Base-by-base conservation (phyloP, 2,113 vertebrate species). In the Neotoma lepida region DNA sequence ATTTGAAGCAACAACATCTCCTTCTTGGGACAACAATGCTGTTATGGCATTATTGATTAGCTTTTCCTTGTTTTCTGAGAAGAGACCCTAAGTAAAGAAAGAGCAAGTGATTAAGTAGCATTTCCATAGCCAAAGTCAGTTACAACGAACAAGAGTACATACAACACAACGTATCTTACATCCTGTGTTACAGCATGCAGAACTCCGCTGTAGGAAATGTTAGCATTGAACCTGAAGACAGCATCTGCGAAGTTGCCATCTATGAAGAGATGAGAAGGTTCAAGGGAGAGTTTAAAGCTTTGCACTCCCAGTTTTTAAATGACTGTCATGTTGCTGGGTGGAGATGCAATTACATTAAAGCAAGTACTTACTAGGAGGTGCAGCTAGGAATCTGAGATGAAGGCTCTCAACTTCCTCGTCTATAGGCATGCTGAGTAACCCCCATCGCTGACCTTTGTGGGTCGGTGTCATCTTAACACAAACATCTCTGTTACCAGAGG, bases 31-130 rank as follows among this genome's bases (percentile, higher is more conserved):
- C 15, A 99, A 96, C 54, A 99, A 98, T 44, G 99, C 99, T 94
- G 99, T 99, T 97, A 99, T 99, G 93, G 99, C 99, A 91, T 99
- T 99, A 98, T 99, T 99, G 96, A 99, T 99, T 97, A 99, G 98
- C 96, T 99, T 99, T 98, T 99, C 99, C 98, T 99, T 99, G 98
- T 99, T 99, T 98, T 99, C 99, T 14, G 99, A 99, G 98, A 99
- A 99, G 44, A 99, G 98, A 91, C 99, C 99, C 99, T 99, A 93
- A 76, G 86, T 73, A 56, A 95, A 97, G 84, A 24, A 96, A 94
- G 9, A 89, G 12, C 49, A 86, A 86, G 22, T 24, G 22, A 68
- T 96, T 97, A 93, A 96, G 76, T 76, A 88, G 54, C 24, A 61
- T 90, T 64, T 76, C 58, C 64, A 91, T 12, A 20, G 93, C 51